Base-by-base conservation (phyloP, 2,113 vertebrate genomes). In the Propithecus coquereli region DNA sequence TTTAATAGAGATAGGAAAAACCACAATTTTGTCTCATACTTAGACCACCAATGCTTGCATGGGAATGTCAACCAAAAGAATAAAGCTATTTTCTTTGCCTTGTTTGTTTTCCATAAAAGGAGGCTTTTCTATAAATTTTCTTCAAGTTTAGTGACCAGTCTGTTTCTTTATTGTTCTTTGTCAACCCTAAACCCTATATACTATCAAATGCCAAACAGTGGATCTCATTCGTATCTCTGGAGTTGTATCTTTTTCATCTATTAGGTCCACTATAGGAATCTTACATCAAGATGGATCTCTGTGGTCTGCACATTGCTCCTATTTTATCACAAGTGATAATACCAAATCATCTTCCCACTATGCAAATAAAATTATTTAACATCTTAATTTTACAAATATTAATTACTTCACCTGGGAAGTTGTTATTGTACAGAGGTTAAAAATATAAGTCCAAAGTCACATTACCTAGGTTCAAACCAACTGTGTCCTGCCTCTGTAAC, bases 1-100 rank as follows among this genome's bases (percentile, higher is more conserved):
- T 61, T 54, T 91, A 97, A 73, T n/a, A 70, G 7, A 91, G 22
- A 37, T 77, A 73, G 2, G 22, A 70, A 97, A 97, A 87, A 9
- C 13, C 74, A 95, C 87, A 74, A 80, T 97, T 97, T 94, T 86
- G 13, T 73, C 65, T 92, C 54, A 30, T 2, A 40, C 0, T n/a
- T 2, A 3, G 37, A 70, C 11, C 22, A 73, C 7, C 18, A n/a
- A 0, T 68, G 8, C 65, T 90, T 96, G 37, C 65, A 87, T 76
- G 63, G 95, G 6, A 83, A 6, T 73, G 0, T 86, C 37, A 32
- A 37, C 16, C 34, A 63, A 92, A 57, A 68, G 34, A 52, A 65
- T 54, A 77, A 91, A 65, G 45, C 0, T 80, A 65, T 61, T 80
- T 93, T 5, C 12, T 74, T 81, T 84, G 8, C 34, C 81, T 95